Percentiles rank a stretch among this genome's conserved stretches.
Evolutionary conservation across 2,797 vertebrate species (phyloP).

Genomic region (Xiphophorus birchmanni): DNA sequence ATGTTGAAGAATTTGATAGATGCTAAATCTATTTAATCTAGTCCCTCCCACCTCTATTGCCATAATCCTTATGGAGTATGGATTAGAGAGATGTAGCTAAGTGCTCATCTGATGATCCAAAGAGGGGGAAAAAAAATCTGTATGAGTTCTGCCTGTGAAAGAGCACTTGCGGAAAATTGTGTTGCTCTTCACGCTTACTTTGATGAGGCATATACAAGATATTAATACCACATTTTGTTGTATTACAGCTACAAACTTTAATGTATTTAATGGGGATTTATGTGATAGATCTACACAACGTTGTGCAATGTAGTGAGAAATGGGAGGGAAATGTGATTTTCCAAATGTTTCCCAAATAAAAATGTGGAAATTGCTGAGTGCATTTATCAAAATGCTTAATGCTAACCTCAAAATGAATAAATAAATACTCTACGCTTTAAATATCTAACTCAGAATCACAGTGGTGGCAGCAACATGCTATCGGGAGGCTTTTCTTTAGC

Average conservation of each 20-base stretch:
- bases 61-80: constrained; percentile 78
- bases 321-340: neutral
- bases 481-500: neutral
- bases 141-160: constrained; percentile 58
- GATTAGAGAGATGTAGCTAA: constrained; percentile 79
- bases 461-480: neutral
- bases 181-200: constrained; percentile 3
- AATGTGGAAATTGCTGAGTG: neutral
- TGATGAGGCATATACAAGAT: constrained; percentile 9
- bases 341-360: neutral
- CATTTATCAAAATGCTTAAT: neutral
- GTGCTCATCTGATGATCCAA: constrained; percentile 68
- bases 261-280: neutral
- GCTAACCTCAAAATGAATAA: neutral
- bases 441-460: neutral
- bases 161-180: constrained; percentile 29
- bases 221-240: neutral
- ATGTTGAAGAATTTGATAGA: constrained; percentile 66
- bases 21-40: constrained; percentile 75
- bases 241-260: neutral
- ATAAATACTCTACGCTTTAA: neutral
- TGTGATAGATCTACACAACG: neutral
- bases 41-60: constrained; percentile 72
- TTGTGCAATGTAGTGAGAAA: neutral
- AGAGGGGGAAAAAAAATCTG: constrained; percentile 65